Evolutionary conservation across 2,888 invertebrate genomes (phyloP).

Genomic region (Xestia sexstrigata): DNA sequence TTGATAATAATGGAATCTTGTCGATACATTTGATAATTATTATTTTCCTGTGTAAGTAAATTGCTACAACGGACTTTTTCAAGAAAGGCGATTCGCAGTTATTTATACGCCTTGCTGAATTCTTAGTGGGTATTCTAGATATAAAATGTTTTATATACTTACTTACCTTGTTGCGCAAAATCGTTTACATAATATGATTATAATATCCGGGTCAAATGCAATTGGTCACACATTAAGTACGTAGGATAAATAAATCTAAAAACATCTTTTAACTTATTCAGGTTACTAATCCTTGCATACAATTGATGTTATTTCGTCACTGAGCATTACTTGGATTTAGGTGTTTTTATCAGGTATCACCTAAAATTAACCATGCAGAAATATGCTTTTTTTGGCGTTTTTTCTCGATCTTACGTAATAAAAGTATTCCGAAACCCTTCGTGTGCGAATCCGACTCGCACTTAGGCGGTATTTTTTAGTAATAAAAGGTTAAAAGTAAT

Average conservation of each 20-base stretch:
- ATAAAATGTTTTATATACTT: neutral
- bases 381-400: neutral
- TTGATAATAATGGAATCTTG: neutral
- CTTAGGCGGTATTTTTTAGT: neutral
- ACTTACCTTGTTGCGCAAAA: constrained; percentile 11
- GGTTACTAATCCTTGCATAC: neutral
- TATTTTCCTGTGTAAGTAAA: neutral
- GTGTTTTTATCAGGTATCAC: neutral
- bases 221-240: constrained; percentile 23
- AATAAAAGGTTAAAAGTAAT: neutral
- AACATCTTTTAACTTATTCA: neutral
- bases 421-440: neutral
- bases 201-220: constrained; percentile 14
- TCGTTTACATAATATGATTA: constrained; percentile 3
- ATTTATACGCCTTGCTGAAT: neutral
- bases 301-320: neutral
- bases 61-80: neutral
- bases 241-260: neutral
- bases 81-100: neutral
- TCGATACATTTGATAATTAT: neutral
- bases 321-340: neutral
- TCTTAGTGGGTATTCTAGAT: neutral
- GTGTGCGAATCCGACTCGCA: neutral
- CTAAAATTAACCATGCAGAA: neutral
- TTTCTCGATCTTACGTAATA: neutral